These are phyloP conservation scores for Meriones psammophilus DNA, from an alignment of 2,797 vertebrate species.

Conservation along the genomic window DNA sequence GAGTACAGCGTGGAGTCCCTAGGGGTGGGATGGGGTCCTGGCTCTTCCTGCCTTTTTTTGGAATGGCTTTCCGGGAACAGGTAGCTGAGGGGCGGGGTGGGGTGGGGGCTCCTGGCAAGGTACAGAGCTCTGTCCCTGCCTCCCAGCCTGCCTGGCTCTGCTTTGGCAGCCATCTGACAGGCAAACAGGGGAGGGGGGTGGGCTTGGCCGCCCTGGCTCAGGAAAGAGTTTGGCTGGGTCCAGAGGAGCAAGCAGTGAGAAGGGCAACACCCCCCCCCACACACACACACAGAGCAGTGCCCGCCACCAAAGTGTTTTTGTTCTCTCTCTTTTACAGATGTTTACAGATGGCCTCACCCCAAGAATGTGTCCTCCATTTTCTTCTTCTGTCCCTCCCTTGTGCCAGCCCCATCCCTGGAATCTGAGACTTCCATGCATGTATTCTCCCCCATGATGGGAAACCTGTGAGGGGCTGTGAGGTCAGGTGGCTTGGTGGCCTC, in stretches of 20 bases:
- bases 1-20: accelerated
- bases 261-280: conserved; percentile 61
- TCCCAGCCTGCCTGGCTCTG: background rate
- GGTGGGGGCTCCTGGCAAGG: too few relatives aligned
- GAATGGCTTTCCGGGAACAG: background rate
- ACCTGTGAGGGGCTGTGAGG: background rate
- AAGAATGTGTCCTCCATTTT: conserved; percentile 74
- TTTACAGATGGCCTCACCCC: conserved; percentile 71
- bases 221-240: conserved; percentile 33
- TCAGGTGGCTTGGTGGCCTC: background rate
- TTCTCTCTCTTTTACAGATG: conserved; percentile 55
- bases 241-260: conserved; percentile 58
- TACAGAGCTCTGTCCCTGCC: background rate
- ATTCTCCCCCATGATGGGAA: background rate
- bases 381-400: background rate
- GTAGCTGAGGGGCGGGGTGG: background rate
- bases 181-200: background rate
- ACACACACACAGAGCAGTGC: conserved; percentile 3
- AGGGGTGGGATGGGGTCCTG: background rate
- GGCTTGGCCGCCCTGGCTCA: conserved; percentile 32
- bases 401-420: background rate
- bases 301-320: conserved; percentile 30
- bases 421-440: background rate
- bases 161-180: background rate
- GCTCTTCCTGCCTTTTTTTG: background rate